Base-by-base conservation (phyloP, 2,113 vertebrate genomes). In the Lipophrys pholis region DNA sequence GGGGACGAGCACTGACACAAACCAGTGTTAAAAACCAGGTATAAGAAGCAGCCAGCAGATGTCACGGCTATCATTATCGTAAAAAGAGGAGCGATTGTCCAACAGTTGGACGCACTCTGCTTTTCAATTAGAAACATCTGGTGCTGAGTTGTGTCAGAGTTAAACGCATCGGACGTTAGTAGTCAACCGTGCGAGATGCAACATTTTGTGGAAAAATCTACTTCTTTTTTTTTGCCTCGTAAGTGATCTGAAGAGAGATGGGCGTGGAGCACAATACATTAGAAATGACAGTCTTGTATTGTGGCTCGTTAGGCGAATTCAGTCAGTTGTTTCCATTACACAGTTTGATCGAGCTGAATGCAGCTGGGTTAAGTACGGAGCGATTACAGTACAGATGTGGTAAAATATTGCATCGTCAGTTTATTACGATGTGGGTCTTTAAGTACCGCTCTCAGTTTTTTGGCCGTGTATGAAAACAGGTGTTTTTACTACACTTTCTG, bases 1-100 rank as follows among this genome's bases (percentile, higher is more conserved):
- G 82, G 94, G 95, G 95, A 95, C 91, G 87, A 62, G 39, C 64
- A 81, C 93, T 96, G 95, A 96, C 95, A 95, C 95, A 97, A 96
- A 95, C 67, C 95, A 96, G 95, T 90, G 94, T 84, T 94, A 95
- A 95, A 30, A 93, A 88, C 63, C 81, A 83, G 86, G 85, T 81
- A 74, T 70, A 85, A 77, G 67, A 74, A 89, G 89, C 82, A 80
- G 78, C 77, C 81, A 86, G 69, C 81, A 85, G 84, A 89, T 85
- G 91, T 87, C 89, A 90, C 58, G 74, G 83, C 89, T 87, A 87
- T 89, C 89, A 78, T 89, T 87, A 90, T 90, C 80, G 75, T 70
- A 89, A 77, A 88, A 86, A 84, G 78, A 39, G 46, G 80, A 87
- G 83, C 53, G 73, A 73, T 30, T 52, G 66, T 83, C 82, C 81